Percentiles rank a stretch among this genome's conserved stretches.
phyloP scores from a whole-genome alignment of 2,888 invertebrate species.

The Catocala fraxini region DNA sequence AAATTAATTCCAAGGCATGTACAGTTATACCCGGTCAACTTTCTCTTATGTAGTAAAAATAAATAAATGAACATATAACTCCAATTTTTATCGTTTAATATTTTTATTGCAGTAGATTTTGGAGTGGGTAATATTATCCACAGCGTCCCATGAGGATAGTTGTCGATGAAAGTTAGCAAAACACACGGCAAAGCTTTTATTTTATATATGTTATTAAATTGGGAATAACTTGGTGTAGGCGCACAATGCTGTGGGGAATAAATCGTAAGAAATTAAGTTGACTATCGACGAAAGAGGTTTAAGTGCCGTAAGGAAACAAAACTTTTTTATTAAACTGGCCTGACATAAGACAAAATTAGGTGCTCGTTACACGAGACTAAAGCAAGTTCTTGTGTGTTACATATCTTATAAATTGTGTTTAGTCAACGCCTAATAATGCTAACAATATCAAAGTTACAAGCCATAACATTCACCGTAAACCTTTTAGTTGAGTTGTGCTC shows the following conservation, averaged over 20 bases:
- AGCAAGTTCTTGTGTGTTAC: slow-evolving; percentile 24
- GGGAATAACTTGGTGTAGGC: slow-evolving; percentile 10
- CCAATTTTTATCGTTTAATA: too few relatives aligned
- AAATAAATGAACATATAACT: too few relatives aligned
- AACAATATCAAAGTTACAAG: too few relatives aligned
- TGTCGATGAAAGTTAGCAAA: too few relatives aligned
- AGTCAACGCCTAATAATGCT: slow-evolving; percentile 7
- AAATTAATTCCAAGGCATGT: too few relatives aligned
- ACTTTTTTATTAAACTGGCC: slow-evolving; percentile 56
- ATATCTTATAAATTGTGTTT: slow-evolving; percentile 16
- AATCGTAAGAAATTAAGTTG: slow-evolving; percentile 31
- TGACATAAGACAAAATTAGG: slow-evolving; percentile 30
- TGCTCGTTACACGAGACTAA: slow-evolving; percentile 20
- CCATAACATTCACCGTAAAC: background rate
- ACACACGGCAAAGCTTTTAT: background rate
- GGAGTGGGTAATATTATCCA: too few relatives aligned
- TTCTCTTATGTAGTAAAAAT: too few relatives aligned
- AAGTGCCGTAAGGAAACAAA: slow-evolving; percentile 40
- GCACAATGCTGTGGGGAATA: slow-evolving; percentile 18
- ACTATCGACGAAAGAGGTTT: slow-evolving; percentile 25
- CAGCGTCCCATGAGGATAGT: too few relatives aligned
- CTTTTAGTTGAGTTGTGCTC: slow-evolving; percentile 1
- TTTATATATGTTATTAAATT: slow-evolving; percentile 1
- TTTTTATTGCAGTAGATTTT: too few relatives aligned
- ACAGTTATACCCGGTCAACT: too few relatives aligned